A percentile compares a stretch with the other conserved stretches of the same genome.
These are phyloP conservation scores for Nemotelus pantherinus DNA, from an alignment of 2,888 invertebrate species.

Conservation along the genomic window DNA sequence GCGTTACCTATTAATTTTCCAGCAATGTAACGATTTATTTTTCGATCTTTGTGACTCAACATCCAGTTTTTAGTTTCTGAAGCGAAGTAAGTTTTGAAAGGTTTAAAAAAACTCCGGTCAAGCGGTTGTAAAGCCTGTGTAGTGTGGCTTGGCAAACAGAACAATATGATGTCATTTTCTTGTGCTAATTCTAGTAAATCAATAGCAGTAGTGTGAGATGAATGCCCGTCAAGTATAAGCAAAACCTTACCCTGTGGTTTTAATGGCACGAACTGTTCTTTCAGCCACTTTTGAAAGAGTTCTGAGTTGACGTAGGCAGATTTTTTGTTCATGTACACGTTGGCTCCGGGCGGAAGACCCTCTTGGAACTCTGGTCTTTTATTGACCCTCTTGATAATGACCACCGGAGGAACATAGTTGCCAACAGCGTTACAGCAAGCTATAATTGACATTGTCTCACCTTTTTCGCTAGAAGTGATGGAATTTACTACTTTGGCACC, in stretches of 20 bases:
- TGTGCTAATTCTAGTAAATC: constrained; percentile 36
- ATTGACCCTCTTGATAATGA: constrained; percentile 56
- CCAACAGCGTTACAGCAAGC: constrained; percentile 60
- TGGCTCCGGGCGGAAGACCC: constrained; percentile 50
- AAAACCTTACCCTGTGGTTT: constrained; percentile 53
- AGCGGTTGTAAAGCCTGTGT: constrained; percentile 23
- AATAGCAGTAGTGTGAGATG: constrained; percentile 25
- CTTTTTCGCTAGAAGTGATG: constrained; percentile 54
- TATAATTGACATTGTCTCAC: constrained; percentile 57
- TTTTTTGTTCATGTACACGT: constrained; percentile 54
- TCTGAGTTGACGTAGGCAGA: constrained; percentile 54
- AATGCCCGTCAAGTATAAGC: constrained; percentile 52
- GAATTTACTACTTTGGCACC: constrained; percentile 52
- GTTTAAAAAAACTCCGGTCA: constrained; percentile 21
- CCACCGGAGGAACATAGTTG: constrained; percentile 54
- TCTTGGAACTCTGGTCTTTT: constrained; percentile 54
- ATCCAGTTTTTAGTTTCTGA: neutral
- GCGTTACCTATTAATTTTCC: constrained; percentile 27
- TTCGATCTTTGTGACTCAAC: neutral
- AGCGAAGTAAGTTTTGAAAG: constrained; percentile 14
- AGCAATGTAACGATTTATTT: constrained; percentile 29
- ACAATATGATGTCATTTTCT: constrained; percentile 35
- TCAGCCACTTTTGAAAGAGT: constrained; percentile 55
- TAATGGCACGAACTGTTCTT: constrained; percentile 53
- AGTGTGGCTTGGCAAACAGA: constrained; percentile 24